phyloP scores from a whole-genome alignment of 2,888 invertebrate genomes.

The Brachycybe producta region DNA sequence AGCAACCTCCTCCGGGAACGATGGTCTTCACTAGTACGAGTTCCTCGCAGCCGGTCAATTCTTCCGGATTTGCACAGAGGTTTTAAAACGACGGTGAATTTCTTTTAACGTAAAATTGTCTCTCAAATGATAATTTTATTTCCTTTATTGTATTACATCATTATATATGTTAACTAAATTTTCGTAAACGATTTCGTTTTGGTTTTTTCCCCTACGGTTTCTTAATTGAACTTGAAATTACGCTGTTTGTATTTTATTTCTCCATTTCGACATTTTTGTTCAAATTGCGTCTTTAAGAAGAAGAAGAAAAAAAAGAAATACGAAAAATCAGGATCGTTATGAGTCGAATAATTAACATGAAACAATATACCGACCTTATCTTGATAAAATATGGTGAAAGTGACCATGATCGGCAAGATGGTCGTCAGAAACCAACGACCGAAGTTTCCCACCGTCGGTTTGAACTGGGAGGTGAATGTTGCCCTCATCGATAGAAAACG shows the following conservation, averaged over 20 bases:
- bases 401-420: background rate
- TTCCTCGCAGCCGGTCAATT: background rate
- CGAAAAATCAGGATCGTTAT: background rate
- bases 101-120: background rate
- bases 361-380: background rate
- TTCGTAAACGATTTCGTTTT: background rate
- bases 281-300: conserved; percentile 37
- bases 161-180: background rate
- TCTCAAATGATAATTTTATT: background rate
- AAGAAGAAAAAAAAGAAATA: no score
- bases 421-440: background rate
- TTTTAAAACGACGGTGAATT: conserved; percentile 1
- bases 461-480: conserved; percentile 3
- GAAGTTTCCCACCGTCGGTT: background rate
- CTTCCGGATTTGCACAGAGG: conserved; percentile 8
- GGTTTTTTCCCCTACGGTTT: background rate
- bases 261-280: conserved; percentile 50
- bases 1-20: no score
- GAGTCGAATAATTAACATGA: background rate
- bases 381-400: background rate
- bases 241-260: conserved; percentile 57
- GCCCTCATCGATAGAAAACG: conserved; percentile 9
- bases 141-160: background rate
- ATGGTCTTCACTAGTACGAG: conserved; percentile 7
- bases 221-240: background rate